A percentile compares a stretch with the other conserved stretches of the same genome.
These are phyloP conservation scores for Conopomorpha cramerella DNA, from an alignment of 1,140 invertebrate species.

Conservation along the genomic window DNA sequence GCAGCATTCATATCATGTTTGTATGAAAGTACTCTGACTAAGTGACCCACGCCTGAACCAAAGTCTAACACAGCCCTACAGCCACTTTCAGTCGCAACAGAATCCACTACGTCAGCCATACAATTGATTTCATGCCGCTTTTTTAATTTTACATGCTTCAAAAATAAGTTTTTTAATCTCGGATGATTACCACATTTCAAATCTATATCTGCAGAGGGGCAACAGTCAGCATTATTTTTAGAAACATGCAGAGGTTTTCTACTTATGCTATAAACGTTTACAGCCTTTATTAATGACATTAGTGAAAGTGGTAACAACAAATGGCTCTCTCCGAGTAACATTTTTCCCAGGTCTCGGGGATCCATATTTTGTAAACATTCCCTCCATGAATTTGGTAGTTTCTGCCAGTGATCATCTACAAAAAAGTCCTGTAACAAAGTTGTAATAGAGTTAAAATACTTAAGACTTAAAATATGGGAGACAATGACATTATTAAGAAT, in stretches of 20 bases:
- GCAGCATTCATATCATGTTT: slow-evolving; percentile 71
- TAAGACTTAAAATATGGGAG: neutral
- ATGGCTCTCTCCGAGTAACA: slow-evolving; percentile 45
- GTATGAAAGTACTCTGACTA: slow-evolving; percentile 77
- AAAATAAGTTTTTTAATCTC: slow-evolving; percentile 71
- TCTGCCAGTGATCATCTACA: slow-evolving; percentile 70
- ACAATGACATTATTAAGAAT: slow-evolving; percentile 4
- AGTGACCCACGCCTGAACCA: slow-evolving; percentile 84
- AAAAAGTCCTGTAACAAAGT: slow-evolving; percentile 67
- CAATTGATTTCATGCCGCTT: slow-evolving; percentile 82
- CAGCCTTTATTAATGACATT: slow-evolving; percentile 58
- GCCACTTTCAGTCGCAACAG: slow-evolving; percentile 52
- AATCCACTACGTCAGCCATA: slow-evolving; percentile 69
- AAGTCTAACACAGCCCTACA: slow-evolving; percentile 77
- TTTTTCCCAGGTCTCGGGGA: slow-evolving; percentile 57
- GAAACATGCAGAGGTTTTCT: slow-evolving; percentile 14
- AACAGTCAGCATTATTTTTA: slow-evolving; percentile 1
- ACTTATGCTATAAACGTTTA: slow-evolving; percentile 24
- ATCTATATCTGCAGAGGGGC: slow-evolving; percentile 1
- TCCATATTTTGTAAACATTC: slow-evolving; percentile 56
- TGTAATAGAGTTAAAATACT: neutral
- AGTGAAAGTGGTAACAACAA: slow-evolving; percentile 70
- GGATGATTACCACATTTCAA: slow-evolving; percentile 34
- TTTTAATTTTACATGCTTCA: slow-evolving; percentile 83
- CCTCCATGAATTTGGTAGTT: slow-evolving; percentile 65